Evolutionary conservation across 2,113 vertebrate species (phyloP).

Genomic region (Rhinoptilus africanus): DNA sequence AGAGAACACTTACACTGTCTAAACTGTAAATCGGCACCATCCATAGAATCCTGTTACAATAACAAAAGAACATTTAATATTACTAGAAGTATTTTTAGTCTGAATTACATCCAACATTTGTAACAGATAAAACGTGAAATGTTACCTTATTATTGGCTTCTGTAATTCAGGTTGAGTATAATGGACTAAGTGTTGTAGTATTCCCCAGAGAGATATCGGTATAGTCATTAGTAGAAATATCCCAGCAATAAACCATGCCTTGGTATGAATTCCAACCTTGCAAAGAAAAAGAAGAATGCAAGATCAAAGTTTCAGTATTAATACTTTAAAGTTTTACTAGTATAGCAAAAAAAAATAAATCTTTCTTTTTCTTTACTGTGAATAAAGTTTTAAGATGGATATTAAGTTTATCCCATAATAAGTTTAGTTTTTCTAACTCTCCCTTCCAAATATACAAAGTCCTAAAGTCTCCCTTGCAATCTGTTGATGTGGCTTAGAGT

Average conservation of each 20-base stretch:
- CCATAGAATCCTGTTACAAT: constrained; percentile 89
- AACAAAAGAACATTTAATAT: constrained; percentile 50
- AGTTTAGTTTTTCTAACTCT: not conserved
- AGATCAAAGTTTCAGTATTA: not conserved
- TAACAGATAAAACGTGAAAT: not conserved
- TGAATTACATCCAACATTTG: not conserved
- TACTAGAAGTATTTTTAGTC: not conserved
- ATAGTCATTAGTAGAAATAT: constrained; percentile 97
- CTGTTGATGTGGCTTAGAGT: not conserved
- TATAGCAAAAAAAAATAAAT: not conserved
- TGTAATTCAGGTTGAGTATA: constrained; percentile 96
- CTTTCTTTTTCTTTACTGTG: not conserved
- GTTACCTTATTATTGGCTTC: constrained; percentile 96
- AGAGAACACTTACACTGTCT: constrained; percentile 90
- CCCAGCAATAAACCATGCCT: constrained; percentile 97
- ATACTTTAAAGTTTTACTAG: not conserved
- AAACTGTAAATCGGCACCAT: constrained; percentile 99
- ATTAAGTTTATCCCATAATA: not conserved
- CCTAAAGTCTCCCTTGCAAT: not conserved
- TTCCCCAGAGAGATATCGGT: constrained; percentile 95
- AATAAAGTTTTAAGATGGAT: not conserved
- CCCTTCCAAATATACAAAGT: not conserved
- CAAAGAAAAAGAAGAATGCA: not conserved
- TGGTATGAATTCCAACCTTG: constrained; percentile 91
- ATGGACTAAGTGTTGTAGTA: constrained; percentile 95